Base-by-base conservation (phyloP, 1,140 invertebrate genomes). In the Trichonephila clavipes region DNA sequence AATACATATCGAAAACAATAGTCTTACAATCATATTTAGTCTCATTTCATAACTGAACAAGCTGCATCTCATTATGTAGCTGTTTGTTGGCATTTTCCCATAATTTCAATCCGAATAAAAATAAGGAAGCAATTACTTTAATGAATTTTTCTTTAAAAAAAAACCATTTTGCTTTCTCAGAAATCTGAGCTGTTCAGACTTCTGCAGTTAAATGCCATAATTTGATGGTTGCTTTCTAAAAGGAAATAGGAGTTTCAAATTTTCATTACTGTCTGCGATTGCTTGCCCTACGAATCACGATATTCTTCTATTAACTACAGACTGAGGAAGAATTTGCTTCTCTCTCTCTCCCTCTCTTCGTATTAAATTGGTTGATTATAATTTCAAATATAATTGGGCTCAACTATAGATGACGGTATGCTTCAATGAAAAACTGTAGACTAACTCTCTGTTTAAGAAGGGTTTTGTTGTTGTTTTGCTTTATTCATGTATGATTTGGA, bases 311-410 rank as follows among this genome's bases (percentile, higher is more conserved):
- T 88, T 88, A 88, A 24, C 58, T 85, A n/a, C 18, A 34, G 69
- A 77, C 88, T 28, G 19, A 77, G 88, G 88, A 90, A 90, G 87
- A 51, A 21, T 88, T 88, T 77, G 6, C 14, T 90, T 81, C 58
- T 90, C n/a, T n/a, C n/a, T n/a, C n/a, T n/a, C n/a, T n/a, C n/a
- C n/a, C n/a, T n/a, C n/a, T n/a, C 28, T 61, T 61, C 28, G 40
- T 40, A 82, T 69, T 69, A 69, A 69, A 88, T 88, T 69, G 87
- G 69, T 34, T 90, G 89, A 90, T 90, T 90, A 90, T 90, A 90
- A 90, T 90, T 90, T 72, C 89, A 90, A 90, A 82, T 90, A 82
- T 90, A 90, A 90, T 90, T 90, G 89, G 58, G 19, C 58, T 82
- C 28, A 90, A 90, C 16, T 40, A 40, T 90, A 51, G 59, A 21